Evolutionary conservation across 2,888 invertebrate species (phyloP).

Genomic region (Phlogophora meticulosa): DNA sequence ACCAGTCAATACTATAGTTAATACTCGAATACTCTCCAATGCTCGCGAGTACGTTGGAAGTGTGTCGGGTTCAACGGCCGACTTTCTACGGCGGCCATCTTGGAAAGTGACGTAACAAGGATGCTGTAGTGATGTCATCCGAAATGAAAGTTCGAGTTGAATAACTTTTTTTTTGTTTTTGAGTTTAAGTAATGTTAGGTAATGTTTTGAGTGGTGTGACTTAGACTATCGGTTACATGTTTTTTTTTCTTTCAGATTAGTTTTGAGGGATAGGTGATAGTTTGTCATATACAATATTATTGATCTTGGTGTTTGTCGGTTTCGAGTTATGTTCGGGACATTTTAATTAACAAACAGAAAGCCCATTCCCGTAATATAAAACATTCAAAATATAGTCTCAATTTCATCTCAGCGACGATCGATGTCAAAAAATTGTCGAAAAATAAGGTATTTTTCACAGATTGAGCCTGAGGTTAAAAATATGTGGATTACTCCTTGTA

Average conservation of each 20-base stretch:
- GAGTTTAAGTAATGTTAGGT: conserved; percentile 45
- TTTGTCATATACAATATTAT: no score
- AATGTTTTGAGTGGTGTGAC: conserved; percentile 19
- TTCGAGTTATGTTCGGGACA: no score
- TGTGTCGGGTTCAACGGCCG: conserved; percentile 77
- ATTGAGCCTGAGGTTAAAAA: no score
- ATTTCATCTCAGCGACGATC: no score
- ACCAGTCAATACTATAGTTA: conserved; percentile 32
- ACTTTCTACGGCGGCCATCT: conserved; percentile 79
- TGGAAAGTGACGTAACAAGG: conserved; percentile 77
- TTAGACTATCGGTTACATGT: neutral
- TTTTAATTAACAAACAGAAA: no score
- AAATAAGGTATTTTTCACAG: no score
- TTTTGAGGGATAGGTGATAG: neutral
- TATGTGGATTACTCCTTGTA: no score
- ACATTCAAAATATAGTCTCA: no score
- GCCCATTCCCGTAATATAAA: no score
- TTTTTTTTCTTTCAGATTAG: neutral
- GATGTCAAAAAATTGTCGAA: no score
- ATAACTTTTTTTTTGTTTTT: conserved; percentile 48
- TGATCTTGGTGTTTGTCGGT: no score
- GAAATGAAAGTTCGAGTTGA: conserved; percentile 69
- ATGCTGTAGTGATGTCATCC: conserved; percentile 77
- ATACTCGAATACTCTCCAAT: conserved; percentile 44
- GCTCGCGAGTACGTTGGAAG: conserved; percentile 52